Base-by-base conservation (phyloP, 2,797 vertebrate species). In the Tapirus indicus region DNA sequence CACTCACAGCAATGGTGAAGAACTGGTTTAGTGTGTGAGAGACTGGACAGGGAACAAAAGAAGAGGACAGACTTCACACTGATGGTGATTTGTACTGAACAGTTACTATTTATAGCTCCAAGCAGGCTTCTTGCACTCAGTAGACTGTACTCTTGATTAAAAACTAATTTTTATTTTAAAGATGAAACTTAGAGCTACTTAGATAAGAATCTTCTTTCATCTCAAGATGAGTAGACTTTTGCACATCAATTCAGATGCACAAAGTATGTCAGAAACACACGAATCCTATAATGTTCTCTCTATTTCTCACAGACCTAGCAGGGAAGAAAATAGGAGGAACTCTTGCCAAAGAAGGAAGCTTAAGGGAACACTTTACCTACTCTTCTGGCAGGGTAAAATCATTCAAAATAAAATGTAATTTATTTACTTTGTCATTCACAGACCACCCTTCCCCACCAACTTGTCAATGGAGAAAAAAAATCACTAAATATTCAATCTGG, bases 401-500 rank as follows among this genome's bases (percentile, higher is more conserved):
- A 72, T 6, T 56, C 66, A 68, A 88, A 60, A 79, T 88, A 75
- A 96, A 89, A 60, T 54, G 21, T 56, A 80, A 82, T 75, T 58
- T 38, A 88, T 85, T 84, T 79, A 16, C 78, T 77, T 94, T 92
- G 8, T 78, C 64, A 83, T 83, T 64, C 41, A 82, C 44, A 95
- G 6, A 71, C 16, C 20, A 78, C 21, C 5, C 16, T 92, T 62
- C 38, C 6, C 25, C 16, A 47, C 21, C 56, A 78, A 75, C 8
- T 60, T 74, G 2, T 84, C 71, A 87, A 7, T 21, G 13, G 18
- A 91, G 44, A 74, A 84, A 77, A 77, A 86, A 90, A n/a, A 62
- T 13, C 56, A 66, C 9, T 85, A 56, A 66, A 88, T 88, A 56
- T 80, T 66, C 11, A 79, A 23, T 69, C 38, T 88, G 4, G 4